Conservation (phyloP, 2,113 vertebrate species). For the Furnarius figulus region DNA sequence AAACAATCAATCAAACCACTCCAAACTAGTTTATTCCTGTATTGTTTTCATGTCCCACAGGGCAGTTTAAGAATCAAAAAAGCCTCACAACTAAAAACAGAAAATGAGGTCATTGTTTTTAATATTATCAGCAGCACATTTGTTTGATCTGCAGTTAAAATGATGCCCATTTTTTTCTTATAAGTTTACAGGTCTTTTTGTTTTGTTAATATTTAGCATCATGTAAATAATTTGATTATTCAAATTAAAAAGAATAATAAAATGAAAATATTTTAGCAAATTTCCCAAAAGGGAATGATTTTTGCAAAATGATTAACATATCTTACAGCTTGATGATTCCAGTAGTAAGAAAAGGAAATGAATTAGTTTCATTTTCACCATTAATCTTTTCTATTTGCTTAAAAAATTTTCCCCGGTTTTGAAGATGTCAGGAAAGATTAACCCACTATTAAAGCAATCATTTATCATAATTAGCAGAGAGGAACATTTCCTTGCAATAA, state of each 20-base stretch:
- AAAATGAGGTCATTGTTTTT: not conserved
- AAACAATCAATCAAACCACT: not conserved
- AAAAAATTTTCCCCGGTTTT: not conserved
- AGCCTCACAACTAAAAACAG: not conserved
- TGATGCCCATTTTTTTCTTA: not conserved
- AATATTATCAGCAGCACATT: not conserved
- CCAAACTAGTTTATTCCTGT: not conserved
- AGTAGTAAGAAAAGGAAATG: not conserved
- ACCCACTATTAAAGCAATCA: not conserved
- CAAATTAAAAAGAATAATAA: not conserved
- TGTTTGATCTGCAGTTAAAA: not conserved
- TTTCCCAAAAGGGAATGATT: not conserved
- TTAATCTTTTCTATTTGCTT: not conserved
- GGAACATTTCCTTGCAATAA: not conserved
- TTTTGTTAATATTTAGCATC: not conserved
- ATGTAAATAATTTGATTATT: not conserved
- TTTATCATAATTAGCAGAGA: constrained; percentile 13
- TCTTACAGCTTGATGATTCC: not conserved
- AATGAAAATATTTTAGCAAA: not conserved
- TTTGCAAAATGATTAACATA: not conserved
- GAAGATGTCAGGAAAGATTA: constrained; percentile 18
- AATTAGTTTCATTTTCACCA: constrained; percentile 15
- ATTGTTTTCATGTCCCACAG: not conserved
- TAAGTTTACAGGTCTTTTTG: not conserved
- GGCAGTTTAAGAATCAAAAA: not conserved